Evolutionary conservation across 2,888 invertebrate species (phyloP), one percentile per base, ranked within the genome.

Genomic region (Cheilosia urbana): DNA sequence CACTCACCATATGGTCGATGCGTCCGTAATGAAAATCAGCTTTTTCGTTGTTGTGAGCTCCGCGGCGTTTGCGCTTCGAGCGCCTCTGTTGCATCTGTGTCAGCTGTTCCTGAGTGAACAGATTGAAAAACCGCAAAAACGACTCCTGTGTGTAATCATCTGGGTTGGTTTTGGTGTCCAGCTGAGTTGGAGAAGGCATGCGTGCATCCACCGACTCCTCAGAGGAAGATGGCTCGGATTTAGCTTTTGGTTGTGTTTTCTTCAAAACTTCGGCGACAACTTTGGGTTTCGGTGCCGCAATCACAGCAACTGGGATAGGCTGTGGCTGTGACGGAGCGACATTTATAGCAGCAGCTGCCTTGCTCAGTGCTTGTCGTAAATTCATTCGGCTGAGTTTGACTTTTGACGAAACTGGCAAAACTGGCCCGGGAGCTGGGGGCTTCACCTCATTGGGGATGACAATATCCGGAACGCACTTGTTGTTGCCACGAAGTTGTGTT

Each of bases 11-110:
- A 30, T 91, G 60, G 60, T 88, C 92, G 83, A 91, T 89, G 40
- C 90, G 90, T 15, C 92, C 92, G 87, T 92, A 92, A 76, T 92
- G 92, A 78, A 90, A 92, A 80, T 91, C 92, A n/a, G 89, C 89
- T 21, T 89, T 90, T 27, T 91, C 91, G 19, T 90, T 91, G 78
- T 90, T 91, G 60, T 91, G 90, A 0, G 91, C 91, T 40, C 89
- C 90, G 15, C 92, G 91, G 2, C 91, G 90, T 55, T 90, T 90
- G n/a, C 92, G 89, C 79, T 92, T 91, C 0, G 92, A 91, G 37
- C 92, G 90, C 1, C 92, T 89, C 76, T 91, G 91, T 60, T 90
- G 90, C 83, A 92, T 84, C 65, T 89, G 89, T 49, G 90, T 89
- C 7, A 90, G 88, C 72, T 89, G 87, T 9, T 90, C 91, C 2